Evolutionary conservation across 2,797 vertebrate genomes (phyloP), one percentile per base, ranked within the genome.

Genomic region (Siniperca obscura): DNA sequence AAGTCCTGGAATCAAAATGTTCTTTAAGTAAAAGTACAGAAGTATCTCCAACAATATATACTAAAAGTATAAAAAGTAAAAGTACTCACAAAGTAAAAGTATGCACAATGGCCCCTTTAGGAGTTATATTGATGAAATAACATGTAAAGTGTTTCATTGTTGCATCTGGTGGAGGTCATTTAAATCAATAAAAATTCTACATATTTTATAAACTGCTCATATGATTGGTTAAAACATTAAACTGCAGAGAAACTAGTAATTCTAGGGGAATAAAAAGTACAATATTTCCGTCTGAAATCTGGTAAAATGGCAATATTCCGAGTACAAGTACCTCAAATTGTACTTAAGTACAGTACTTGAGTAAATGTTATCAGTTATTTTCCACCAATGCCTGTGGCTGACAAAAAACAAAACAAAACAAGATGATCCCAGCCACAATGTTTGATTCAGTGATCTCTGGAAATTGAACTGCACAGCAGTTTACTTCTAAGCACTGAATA

Each of bases 361-460:
- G 22, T 40, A 42, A 9, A 42, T 55, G 16, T 46, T 60, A 25
- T 77, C 10, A 56, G 36, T 68, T 66, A 27, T 22, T 76, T 40
- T 34, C 40, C 38, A 38, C 16, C 42, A 55, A 34, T 34, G 7
- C 27, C 61, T 40, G 34, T 5, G 16, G 25, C 13, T 65, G 70
- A 50, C 5, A 27, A 44, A 36, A 70, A 71, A 8, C n/a, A 46
- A 44, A 44, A 27, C 1, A 22, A 13, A n/a, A 5, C 25, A 30
- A 36, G 40, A 34, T 67, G 59, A 64, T 67, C 42, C 16, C 0
- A 22, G n/a, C n/a, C 59, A 17, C 21, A 56, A 59, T 42, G 55
- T 76, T 52, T 50, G 62, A 70, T 61, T 72, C 60, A n/a, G 42
- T 67, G 42, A 74, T n/a, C 38, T 77, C 59, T 78, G 21, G 34